A percentile compares a stretch with the other conserved stretches of the same genome.
Evolutionary conservation across 2,113 vertebrate genomes (phyloP).

Genomic region (Nothobranchius kuhntae): DNA sequence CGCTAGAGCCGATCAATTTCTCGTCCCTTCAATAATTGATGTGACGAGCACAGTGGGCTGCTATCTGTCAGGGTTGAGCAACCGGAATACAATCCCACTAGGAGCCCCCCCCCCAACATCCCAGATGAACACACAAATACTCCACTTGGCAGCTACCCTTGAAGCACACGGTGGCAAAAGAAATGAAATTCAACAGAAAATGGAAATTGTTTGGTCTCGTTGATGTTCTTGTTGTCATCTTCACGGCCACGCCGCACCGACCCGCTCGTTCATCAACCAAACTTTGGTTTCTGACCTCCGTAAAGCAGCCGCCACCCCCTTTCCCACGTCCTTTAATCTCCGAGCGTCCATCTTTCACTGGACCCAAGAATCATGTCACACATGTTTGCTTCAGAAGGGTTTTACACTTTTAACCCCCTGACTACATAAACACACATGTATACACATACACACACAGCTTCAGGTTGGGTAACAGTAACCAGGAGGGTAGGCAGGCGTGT

Average conservation of each 20-base stretch:
- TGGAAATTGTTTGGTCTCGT: constrained; percentile 23
- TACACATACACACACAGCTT: constrained; percentile 9
- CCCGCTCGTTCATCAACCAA: constrained; percentile 38
- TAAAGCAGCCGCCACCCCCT: constrained; percentile 8
- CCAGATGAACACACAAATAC: neutral
- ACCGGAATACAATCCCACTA: constrained; percentile 68
- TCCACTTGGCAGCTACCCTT: constrained; percentile 40
- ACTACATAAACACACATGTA: neutral
- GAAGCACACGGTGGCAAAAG: constrained; percentile 8
- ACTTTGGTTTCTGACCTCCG: constrained; percentile 9
- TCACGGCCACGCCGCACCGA: constrained; percentile 28
- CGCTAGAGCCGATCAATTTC: constrained; percentile 73
- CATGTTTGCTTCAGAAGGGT: neutral
- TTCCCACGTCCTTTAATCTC: constrained; percentile 39
- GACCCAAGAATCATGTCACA: constrained; percentile 17
- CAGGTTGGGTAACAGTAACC: constrained; percentile 51
- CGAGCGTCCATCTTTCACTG: constrained; percentile 28
- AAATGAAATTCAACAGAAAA: constrained; percentile 28
- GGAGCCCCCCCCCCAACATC: constrained; percentile 17
- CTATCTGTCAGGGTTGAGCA: constrained; percentile 71
- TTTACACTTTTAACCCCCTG: constrained; percentile 5
- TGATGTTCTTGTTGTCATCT: constrained; percentile 27
- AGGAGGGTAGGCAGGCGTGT: constrained; percentile 49
- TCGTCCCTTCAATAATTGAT: constrained; percentile 77
- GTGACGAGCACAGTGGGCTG: constrained; percentile 63